Evolutionary conservation across 2,113 vertebrate species (phyloP).

Genomic region (Triplophysa siluroides): DNA sequence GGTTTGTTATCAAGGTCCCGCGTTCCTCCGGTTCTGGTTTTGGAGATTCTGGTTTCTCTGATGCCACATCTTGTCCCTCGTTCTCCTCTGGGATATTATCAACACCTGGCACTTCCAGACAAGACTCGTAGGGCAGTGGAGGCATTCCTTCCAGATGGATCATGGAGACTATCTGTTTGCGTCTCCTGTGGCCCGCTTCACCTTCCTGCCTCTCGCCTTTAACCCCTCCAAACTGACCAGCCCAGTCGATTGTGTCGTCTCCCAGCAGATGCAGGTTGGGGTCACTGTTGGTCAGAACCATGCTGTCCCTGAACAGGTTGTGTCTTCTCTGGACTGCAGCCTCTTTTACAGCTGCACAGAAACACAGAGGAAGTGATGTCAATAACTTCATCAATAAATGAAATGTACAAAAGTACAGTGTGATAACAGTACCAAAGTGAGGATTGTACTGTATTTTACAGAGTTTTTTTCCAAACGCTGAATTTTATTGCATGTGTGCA

Average conservation of each 20-base stretch:
- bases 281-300: conserved; percentile 90
- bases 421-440: too few relatives aligned
- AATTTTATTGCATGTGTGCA: too few relatives aligned
- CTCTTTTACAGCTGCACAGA: conserved; percentile 88
- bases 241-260: conserved; percentile 85
- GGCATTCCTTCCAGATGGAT: conserved; percentile 83
- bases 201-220: not conserved
- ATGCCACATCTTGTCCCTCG: conserved; percentile 37
- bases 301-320: conserved; percentile 94
- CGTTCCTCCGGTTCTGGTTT: not conserved
- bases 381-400: not conserved
- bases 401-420: too few relatives aligned
- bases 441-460: too few relatives aligned
- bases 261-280: conserved; percentile 89
- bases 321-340: conserved; percentile 91
- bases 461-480: too few relatives aligned
- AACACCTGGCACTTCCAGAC: conserved; percentile 72
- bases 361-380: not conserved
- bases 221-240: conserved; percentile 66
- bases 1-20: not conserved
- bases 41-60: not conserved
- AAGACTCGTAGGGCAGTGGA: conserved; percentile 73
- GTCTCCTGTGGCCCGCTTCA: conserved; percentile 64
- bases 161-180: conserved; percentile 90
- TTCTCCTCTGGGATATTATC: conserved; percentile 73